Conservation (phyloP, 1,140 invertebrate species). For the Pemphigus obesinymphae region DNA sequence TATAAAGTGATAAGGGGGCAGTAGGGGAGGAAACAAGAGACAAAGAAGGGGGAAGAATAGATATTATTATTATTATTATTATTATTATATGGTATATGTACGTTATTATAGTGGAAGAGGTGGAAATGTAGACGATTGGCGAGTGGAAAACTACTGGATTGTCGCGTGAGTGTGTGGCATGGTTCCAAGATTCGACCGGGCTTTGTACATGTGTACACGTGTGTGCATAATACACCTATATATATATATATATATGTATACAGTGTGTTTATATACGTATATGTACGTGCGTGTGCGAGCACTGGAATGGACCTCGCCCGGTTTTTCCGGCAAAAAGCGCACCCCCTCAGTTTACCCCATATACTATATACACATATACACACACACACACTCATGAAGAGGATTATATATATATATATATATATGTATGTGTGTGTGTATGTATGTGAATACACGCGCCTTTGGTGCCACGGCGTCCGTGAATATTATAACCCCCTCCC, state of each 20-base stretch:
- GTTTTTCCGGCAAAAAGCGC: neutral
- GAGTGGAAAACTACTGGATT: neutral
- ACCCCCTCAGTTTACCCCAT: no score
- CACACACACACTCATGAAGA: no score
- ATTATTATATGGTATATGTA: neutral
- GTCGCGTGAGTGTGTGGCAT: neutral
- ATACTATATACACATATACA: no score
- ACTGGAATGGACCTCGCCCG: neutral
- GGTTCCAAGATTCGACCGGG: conserved; percentile 14
- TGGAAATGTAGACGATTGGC: neutral
- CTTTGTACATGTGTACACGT: neutral
- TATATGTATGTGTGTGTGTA: no score
- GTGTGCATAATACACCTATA: neutral
- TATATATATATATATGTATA: neutral
- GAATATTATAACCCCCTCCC: neutral
- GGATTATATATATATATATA: no score
- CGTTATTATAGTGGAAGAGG: no score
- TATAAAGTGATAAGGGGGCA: neutral
- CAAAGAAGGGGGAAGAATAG: neutral
- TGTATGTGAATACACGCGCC: neutral
- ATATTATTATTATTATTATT: conserved; percentile 22
- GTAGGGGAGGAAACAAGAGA: neutral
- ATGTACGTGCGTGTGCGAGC: neutral
- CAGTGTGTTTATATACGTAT: neutral
- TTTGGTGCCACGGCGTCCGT: neutral